Evolutionary conservation across 1,140 invertebrate genomes (phyloP).

Genomic region (Bactericera cockerelli): DNA sequence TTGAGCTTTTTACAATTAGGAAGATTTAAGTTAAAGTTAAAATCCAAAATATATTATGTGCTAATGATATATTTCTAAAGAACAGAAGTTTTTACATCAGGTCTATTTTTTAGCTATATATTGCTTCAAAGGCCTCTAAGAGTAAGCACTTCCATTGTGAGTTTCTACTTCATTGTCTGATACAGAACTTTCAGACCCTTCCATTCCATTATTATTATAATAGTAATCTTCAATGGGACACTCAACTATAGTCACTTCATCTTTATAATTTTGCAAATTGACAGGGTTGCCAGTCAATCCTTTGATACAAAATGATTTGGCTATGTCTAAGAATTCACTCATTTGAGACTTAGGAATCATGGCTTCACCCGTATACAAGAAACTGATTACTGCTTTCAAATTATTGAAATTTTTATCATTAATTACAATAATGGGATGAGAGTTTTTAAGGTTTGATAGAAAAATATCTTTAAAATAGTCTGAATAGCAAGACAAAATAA

Average conservation of each 20-base stretch:
- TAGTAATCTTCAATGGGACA: constrained; percentile 1
- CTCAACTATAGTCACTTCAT: background rate
- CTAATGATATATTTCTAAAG: too few species aligned
- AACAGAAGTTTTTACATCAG: too few species aligned
- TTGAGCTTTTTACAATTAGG: too few species aligned
- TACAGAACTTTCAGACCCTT: background rate
- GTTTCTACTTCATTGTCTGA: constrained; percentile 5
- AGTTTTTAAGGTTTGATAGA: background rate
- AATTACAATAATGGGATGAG: constrained; percentile 4
- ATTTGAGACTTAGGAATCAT: background rate
- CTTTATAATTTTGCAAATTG: background rate
- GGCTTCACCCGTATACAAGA: background rate
- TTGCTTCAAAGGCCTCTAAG: too few species aligned
- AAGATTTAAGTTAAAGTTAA: too few species aligned
- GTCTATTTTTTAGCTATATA: too few species aligned
- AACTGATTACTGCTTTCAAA: constrained; percentile 2
- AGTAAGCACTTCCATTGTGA: background rate
- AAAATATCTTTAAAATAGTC: constrained; percentile 8
- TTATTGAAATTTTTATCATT: constrained; percentile 4
- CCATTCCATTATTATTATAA: background rate
- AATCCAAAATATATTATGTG: too few species aligned
- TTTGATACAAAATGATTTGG: constrained; percentile 1
- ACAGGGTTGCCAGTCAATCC: background rate
- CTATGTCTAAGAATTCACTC: background rate
- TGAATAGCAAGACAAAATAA: constrained; percentile 26